These are phyloP conservation scores for Melinopterus prodromus DNA, from an alignment of 2,888 invertebrate species.

Conservation along the genomic window DNA sequence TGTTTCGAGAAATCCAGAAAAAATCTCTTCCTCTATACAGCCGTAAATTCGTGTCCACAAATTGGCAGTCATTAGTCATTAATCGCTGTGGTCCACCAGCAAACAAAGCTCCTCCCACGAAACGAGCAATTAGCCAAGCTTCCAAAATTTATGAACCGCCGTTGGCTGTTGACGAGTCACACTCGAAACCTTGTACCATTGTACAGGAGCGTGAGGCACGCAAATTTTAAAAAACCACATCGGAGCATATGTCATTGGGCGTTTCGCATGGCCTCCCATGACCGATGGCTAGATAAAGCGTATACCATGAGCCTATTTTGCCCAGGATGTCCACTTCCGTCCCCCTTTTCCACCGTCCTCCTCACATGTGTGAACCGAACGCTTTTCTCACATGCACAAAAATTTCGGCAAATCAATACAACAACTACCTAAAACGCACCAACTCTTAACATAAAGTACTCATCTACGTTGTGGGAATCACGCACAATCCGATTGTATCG, in stretches of 20 bases:
- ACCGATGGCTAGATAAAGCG: conserved; percentile 53
- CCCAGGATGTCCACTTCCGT: conserved; percentile 53
- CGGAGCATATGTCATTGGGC: conserved; percentile 52
- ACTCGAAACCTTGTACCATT: not conserved
- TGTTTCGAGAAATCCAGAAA: no score
- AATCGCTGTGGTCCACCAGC: not conserved
- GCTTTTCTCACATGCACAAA: conserved; percentile 19
- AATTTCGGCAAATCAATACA: conserved; percentile 17
- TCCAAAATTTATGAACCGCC: not conserved
- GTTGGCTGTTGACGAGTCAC: not conserved
- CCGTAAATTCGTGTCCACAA: no score
- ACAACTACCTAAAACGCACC: conserved; percentile 15
- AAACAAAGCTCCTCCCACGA: conserved; percentile 5
- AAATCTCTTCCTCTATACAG: no score
- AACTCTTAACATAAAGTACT: not conserved
- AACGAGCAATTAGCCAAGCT: not conserved
- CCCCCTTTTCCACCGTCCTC: conserved; percentile 26
- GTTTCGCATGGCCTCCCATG: conserved; percentile 51
- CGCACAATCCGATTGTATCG: not conserved
- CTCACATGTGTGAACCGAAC: conserved; percentile 8
- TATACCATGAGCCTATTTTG: conserved; percentile 48
- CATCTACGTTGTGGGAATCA: not conserved
- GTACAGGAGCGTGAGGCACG: not conserved
- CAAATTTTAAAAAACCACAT: not conserved
- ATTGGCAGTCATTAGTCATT: no score